Percentiles rank a stretch among this genome's conserved stretches.
Conservation (phyloP, 2,113 vertebrate species). For the Gymnorhina tibicen region DNA sequence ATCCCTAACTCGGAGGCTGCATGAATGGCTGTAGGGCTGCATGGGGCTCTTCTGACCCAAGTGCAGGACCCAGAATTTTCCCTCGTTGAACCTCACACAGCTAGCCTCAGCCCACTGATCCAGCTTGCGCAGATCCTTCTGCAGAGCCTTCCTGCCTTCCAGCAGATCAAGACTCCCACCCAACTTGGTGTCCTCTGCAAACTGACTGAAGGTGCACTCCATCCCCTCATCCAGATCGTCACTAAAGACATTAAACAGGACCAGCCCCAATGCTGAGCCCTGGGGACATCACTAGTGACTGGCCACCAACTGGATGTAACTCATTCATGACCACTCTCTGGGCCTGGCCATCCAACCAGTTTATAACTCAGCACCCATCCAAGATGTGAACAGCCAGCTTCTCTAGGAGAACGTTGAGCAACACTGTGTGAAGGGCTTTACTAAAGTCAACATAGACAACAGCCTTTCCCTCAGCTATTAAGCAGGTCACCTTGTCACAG, state of each 20-base stretch:
- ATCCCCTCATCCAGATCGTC: background rate
- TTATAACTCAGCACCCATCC: background rate
- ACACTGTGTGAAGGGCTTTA: background rate
- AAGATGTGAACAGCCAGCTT: background rate
- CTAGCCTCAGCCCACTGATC: background rate
- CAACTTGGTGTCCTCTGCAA: background rate
- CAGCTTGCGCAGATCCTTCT: background rate
- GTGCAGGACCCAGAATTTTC: background rate
- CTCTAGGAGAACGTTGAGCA: background rate
- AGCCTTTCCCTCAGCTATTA: background rate
- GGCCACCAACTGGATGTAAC: too few relatives aligned
- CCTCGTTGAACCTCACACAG: background rate
- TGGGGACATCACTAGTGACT: background rate
- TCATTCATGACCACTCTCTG: background rate
- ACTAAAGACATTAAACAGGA: background rate
- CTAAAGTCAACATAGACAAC: accelerated
- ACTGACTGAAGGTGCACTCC: background rate
- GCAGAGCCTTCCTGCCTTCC: background rate
- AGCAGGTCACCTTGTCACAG: background rate
- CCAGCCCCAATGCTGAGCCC: accelerated
- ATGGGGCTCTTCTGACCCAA: background rate
- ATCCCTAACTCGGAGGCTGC: background rate
- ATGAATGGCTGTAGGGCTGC: background rate
- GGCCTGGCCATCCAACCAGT: background rate
- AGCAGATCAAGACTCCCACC: background rate